These are phyloP conservation scores for Borostomias antarcticus DNA, from an alignment of 2,797 vertebrate species.

Conservation along the genomic window DNA sequence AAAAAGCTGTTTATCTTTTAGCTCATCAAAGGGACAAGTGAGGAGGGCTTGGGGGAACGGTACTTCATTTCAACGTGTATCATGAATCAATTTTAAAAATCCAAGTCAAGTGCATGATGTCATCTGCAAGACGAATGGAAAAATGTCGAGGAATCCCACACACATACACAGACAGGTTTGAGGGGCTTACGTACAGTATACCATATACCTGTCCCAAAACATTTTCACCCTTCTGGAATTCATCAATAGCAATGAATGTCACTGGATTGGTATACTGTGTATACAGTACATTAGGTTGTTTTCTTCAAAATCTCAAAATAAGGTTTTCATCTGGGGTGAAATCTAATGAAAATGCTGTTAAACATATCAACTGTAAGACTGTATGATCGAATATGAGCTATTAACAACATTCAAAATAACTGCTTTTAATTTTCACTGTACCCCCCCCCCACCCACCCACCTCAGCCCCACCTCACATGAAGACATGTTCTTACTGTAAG, in stretches of 20 bases:
- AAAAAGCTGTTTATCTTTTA: background rate
- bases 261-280: too few species aligned
- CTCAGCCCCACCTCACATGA: background rate
- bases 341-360: too few species aligned
- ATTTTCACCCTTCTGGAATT: too few species aligned
- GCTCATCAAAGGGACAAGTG: slow-evolving; percentile 5
- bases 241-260: too few species aligned
- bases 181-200: background rate
- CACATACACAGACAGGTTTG: background rate
- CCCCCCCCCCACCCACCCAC: background rate
- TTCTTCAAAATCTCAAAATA: too few species aligned
- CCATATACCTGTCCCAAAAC: too few species aligned
- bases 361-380: too few species aligned
- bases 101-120: slow-evolving; percentile 16
- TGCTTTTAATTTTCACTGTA: too few species aligned
- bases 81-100: slow-evolving; percentile 14
- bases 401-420: too few species aligned
- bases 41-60: slow-evolving; percentile 16
- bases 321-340: too few species aligned
- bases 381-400: too few species aligned
- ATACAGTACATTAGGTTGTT: too few species aligned
- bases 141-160: background rate
- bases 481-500: background rate
- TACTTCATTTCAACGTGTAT: slow-evolving; percentile 39
- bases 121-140: background rate